Percentiles rank a stretch among this genome's conserved stretches.
These are phyloP conservation scores for Cistogaster globosa DNA, from an alignment of 2,888 invertebrate genomes.

Conservation along the genomic window DNA sequence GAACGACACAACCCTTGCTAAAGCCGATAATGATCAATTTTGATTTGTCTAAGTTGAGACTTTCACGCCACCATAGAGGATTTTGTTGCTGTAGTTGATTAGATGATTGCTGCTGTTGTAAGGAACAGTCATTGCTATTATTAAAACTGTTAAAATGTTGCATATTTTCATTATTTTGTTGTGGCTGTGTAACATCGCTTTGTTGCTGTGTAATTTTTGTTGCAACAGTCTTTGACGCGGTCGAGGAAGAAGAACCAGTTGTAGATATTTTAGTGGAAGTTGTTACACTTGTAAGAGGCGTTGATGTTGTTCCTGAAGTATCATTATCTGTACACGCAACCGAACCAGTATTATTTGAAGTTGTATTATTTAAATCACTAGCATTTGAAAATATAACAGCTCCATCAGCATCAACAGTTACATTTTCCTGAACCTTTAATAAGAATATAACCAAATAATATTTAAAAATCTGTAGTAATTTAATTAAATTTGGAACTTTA, in stretches of 20 bases:
- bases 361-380: conserved; percentile 63
- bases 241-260: conserved; percentile 56
- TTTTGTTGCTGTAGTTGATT: conserved; percentile 77
- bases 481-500: conserved; percentile 12
- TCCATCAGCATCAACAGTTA: conserved; percentile 82
- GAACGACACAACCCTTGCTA: conserved; percentile 96
- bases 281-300: conserved; percentile 31
- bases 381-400: conserved; percentile 78
- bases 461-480: neutral
- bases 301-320: conserved; percentile 60
- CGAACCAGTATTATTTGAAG: conserved; percentile 38
- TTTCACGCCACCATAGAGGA: conserved; percentile 86
- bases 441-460: neutral
- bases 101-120: conserved; percentile 56
- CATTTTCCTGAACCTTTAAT: conserved; percentile 82
- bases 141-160: conserved; percentile 73
- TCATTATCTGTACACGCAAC: conserved; percentile 33
- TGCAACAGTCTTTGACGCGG: conserved; percentile 49
- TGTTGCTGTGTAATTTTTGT: conserved; percentile 51
- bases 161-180: conserved; percentile 72
- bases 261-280: conserved; percentile 44
- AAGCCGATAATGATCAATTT: conserved; percentile 90
- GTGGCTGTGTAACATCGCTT: conserved; percentile 56
- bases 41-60: conserved; percentile 85
- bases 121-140: conserved; percentile 73